These are phyloP conservation scores for Rhombomys opimus DNA, from an alignment of 2,113 vertebrate genomes.

Conservation along the genomic window DNA sequence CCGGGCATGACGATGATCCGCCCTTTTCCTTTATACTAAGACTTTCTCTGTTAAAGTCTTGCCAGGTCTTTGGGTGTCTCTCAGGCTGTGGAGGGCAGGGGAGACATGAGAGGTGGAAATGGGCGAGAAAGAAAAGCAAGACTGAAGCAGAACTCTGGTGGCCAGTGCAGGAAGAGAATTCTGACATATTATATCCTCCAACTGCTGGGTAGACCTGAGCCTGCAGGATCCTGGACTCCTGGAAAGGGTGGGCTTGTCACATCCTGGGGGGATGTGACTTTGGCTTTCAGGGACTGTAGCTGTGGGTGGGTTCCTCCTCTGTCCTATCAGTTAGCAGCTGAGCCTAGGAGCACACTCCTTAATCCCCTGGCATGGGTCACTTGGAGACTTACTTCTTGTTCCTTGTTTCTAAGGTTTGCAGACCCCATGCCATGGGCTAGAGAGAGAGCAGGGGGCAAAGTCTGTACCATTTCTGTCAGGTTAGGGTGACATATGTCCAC, in stretches of 20 bases:
- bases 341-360: not conserved
- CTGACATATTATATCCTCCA: no score
- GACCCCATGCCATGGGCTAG: not conserved
- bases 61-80: not conserved
- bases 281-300: not conserved
- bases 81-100: no score
- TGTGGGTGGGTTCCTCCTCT: not conserved
- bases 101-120: not conserved
- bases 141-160: not conserved
- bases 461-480: not conserved
- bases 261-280: not conserved
- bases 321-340: not conserved
- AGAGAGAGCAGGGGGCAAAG: not conserved
- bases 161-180: not conserved
- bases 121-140: not conserved
- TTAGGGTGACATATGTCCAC: not conserved
- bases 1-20: not conserved
- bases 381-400: not conserved
- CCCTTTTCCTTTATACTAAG: conserved; percentile 31
- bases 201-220: not conserved
- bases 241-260: accelerated
- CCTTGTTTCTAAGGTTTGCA: not conserved
- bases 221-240: not conserved
- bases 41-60: not conserved
- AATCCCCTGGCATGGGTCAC: not conserved